phyloP scores from a whole-genome alignment of 2,888 invertebrate genomes.

The Crepidodera aurea region DNA sequence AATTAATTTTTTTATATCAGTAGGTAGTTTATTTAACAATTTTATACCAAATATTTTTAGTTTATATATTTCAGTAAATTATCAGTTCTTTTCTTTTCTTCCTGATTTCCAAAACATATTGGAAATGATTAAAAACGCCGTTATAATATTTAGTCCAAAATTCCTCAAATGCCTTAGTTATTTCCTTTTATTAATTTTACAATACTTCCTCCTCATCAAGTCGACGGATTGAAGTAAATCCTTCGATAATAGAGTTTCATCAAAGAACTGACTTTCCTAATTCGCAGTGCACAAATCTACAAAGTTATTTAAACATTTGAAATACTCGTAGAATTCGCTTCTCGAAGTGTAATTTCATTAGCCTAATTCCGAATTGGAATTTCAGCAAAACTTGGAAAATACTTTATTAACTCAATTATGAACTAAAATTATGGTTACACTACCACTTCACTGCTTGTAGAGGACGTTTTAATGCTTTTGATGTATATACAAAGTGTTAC shows the following conservation, averaged over 20 bases:
- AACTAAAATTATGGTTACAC: conserved; percentile 22
- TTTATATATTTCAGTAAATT: no score
- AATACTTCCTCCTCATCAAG: background rate
- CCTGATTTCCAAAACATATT: no score
- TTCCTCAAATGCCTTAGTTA: background rate
- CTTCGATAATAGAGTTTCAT: conserved; percentile 15
- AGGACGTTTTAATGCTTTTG: conserved; percentile 18
- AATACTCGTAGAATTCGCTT: conserved; percentile 27
- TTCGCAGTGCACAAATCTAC: conserved; percentile 28
- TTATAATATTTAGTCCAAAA: no score
- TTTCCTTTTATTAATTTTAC: background rate
- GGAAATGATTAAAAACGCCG: no score
- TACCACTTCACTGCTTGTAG: conserved; percentile 13
- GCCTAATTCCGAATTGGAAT: conserved; percentile 29
- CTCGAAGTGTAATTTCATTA: conserved; percentile 29
- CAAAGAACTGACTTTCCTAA: conserved; percentile 21
- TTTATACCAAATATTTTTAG: no score
- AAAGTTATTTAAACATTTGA: conserved; percentile 34
- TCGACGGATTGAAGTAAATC: conserved; percentile 14
- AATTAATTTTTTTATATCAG: no score
- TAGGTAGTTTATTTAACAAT: no score
- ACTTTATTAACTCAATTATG: conserved; percentile 34
- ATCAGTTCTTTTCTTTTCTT: no score
- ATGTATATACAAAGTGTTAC: conserved; percentile 21
- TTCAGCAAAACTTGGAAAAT: conserved; percentile 30